These are phyloP conservation scores for Crypturellus undulatus DNA, from an alignment of 2,113 vertebrate species.

Conservation along the genomic window DNA sequence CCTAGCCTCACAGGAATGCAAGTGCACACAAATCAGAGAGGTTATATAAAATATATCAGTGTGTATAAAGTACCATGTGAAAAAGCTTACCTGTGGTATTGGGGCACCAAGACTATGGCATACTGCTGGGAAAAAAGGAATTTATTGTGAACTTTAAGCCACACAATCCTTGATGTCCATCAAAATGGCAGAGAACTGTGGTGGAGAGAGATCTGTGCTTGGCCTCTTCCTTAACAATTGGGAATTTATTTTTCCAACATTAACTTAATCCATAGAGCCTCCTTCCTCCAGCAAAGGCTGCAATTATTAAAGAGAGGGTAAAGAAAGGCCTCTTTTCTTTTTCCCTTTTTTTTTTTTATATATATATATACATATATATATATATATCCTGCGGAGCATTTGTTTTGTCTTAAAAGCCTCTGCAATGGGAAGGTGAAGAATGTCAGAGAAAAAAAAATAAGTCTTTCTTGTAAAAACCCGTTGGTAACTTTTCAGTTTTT, in stretches of 20 bases:
- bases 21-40: not conserved
- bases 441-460: not conserved
- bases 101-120: not conserved
- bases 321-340: not conserved
- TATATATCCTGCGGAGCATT: not conserved
- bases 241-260: slow-evolving; percentile 35
- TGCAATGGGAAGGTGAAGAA: not conserved
- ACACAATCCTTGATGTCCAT: not conserved
- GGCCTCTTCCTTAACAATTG: not conserved
- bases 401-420: slow-evolving; percentile 23
- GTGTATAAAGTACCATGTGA: not conserved
- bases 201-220: not conserved
- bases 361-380: too few relatives aligned
- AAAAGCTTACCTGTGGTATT: slow-evolving; percentile 1
- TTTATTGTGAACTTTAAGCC: not conserved
- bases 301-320: not conserved
- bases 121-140: not conserved
- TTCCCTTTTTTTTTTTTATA: not conserved
- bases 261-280: not conserved
- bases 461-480: not conserved
- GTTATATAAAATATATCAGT: not conserved
- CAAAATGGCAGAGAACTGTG: not conserved
- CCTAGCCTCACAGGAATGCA: slow-evolving; percentile 21
- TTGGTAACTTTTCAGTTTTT: not conserved
- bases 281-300: slow-evolving; percentile 7